Conservation (phyloP, 2,888 invertebrate species). For the Holacanthella duospinosa region DNA sequence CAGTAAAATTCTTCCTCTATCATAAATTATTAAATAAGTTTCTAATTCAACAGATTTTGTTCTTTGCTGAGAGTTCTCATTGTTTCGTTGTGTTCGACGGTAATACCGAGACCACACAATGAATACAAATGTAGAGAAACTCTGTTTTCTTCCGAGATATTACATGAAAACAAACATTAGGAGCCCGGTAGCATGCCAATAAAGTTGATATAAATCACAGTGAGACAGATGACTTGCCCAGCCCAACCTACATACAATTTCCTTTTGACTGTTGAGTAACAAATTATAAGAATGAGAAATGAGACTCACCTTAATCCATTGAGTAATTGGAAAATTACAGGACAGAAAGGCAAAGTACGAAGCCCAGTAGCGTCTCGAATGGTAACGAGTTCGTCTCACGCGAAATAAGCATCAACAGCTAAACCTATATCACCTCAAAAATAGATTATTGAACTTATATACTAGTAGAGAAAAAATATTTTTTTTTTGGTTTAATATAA, state of each 20-base stretch:
- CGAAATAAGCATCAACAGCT: slow-evolving; percentile 10
- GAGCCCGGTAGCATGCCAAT: slow-evolving; percentile 4
- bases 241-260: slow-evolving; percentile 7
- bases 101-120: no score
- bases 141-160: background rate
- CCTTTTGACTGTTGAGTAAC: slow-evolving; percentile 8
- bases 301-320: slow-evolving; percentile 18
- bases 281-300: slow-evolving; percentile 14
- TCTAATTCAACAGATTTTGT: no score
- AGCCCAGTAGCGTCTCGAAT: slow-evolving; percentile 10
- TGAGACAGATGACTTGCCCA: background rate
- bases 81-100: no score
- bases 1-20: background rate
- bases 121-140: background rate
- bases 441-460: no score
- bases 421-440: no score
- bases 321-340: slow-evolving; percentile 34
- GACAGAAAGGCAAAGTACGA: background rate
- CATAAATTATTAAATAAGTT: background rate
- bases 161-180: background rate
- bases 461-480: no score
- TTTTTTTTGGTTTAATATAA: no score
- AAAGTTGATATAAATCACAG: slow-evolving; percentile 4
- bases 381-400: slow-evolving; percentile 22
- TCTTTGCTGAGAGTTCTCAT: no score